Evolutionary conservation across 2,113 vertebrate genomes (phyloP).

Genomic region (Microtus ochrogaster): DNA sequence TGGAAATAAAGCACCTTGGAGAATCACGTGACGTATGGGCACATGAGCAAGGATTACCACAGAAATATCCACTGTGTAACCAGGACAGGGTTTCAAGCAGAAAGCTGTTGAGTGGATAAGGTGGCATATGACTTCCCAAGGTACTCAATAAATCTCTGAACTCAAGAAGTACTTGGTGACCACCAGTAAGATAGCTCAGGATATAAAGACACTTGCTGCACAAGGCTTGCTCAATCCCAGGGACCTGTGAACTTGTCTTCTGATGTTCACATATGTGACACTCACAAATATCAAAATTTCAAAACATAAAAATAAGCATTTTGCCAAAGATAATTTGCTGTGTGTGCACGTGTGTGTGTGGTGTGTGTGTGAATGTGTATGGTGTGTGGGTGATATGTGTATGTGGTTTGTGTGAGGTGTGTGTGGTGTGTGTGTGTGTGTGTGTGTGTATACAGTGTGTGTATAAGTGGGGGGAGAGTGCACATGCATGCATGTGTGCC

Average conservation of each 20-base stretch:
- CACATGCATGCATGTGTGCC: background rate
- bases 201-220: background rate
- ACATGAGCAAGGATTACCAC: background rate
- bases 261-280: background rate
- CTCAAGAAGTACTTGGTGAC: background rate
- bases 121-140: background rate
- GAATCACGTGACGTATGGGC: background rate
- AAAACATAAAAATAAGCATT: background rate
- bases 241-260: background rate
- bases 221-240: background rate
- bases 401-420: too few relatives aligned
- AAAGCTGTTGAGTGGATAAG: background rate
- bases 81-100: background rate
- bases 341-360: too few relatives aligned
- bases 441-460: too few relatives aligned
- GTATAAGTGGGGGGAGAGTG: background rate
- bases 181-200: background rate
- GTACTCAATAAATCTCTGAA: background rate
- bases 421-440: too few relatives aligned
- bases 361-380: too few relatives aligned
- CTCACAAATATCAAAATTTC: background rate
- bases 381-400: too few relatives aligned
- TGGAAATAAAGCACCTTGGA: background rate
- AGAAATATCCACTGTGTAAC: background rate
- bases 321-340: background rate